Percentiles rank a stretch among this genome's conserved stretches.
Conservation (phyloP, 2,797 vertebrate species). For the Apogon hyalosoma region DNA sequence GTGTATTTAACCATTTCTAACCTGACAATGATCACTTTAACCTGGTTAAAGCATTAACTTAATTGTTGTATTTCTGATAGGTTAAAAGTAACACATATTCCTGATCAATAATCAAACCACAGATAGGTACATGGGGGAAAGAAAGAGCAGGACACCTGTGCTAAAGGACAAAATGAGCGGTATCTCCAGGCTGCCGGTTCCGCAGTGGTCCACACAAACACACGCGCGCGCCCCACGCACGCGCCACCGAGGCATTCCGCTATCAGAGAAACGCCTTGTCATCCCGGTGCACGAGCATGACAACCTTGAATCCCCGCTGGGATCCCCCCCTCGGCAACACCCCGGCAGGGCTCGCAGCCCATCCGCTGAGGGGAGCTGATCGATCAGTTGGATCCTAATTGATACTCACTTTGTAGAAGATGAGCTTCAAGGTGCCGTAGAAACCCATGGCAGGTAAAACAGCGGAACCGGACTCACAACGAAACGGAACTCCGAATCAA, state of each 20-base stretch:
- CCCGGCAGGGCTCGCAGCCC: no score
- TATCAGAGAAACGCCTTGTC: conserved; percentile 74
- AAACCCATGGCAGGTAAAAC: conserved; percentile 87
- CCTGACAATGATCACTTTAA: no score
- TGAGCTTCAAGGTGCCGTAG: conserved; percentile 96
- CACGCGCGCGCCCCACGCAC: conserved; percentile 31
- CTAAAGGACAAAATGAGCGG: neutral
- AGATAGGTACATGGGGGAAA: no score
- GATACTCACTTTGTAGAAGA: conserved; percentile 95
- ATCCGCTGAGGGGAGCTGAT: no score
- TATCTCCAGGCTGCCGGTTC: conserved; percentile 39
- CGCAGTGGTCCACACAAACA: conserved; percentile 64
- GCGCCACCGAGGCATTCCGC: conserved; percentile 36
- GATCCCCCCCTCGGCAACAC: no score
- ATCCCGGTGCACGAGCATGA: conserved; percentile 51
- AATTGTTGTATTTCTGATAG: no score
- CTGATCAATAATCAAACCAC: no score
- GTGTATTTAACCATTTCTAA: no score
- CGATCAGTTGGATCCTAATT: neutral
- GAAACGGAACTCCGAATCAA: neutral
- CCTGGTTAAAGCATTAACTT: no score
- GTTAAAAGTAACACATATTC: no score
- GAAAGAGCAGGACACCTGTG: no score
- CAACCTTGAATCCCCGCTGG: conserved; percentile 21
- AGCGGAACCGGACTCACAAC: neutral